Conservation (phyloP, 2,888 invertebrate genomes). For the Calephelis perditalis region DNA sequence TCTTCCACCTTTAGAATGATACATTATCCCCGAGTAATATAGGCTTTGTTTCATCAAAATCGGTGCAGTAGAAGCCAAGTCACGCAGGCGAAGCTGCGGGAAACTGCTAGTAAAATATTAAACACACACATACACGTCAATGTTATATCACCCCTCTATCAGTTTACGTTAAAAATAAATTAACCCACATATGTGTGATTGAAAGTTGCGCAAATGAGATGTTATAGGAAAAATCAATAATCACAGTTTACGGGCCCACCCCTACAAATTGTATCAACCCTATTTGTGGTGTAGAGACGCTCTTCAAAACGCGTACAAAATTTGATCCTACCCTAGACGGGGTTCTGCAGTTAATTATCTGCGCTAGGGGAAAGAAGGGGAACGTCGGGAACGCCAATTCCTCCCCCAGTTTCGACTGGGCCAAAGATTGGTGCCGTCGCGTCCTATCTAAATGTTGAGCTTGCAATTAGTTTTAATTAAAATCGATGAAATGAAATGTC, state of each 20-base stretch:
- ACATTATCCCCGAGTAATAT: too few species aligned
- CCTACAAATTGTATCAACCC: slow-evolving; percentile 68
- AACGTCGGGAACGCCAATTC: slow-evolving; percentile 58
- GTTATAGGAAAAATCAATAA: slow-evolving; percentile 68
- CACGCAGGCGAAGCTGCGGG: too few species aligned
- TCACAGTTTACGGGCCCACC: slow-evolving; percentile 68
- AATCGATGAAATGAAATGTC: slow-evolving; percentile 38
- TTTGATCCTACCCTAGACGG: slow-evolving; percentile 58
- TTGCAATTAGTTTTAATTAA: slow-evolving; percentile 73
- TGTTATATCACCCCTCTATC: too few species aligned
- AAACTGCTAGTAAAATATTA: too few species aligned
- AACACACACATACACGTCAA: too few species aligned
- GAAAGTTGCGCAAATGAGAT: slow-evolving; percentile 38
- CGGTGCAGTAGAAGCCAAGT: too few species aligned
- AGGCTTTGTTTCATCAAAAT: too few species aligned
- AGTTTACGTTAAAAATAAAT: too few species aligned
- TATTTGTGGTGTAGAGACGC: slow-evolving; percentile 48
- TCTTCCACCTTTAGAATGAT: too few species aligned
- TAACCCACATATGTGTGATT: slow-evolving; percentile 12
- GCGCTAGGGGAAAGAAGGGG: slow-evolving; percentile 55
- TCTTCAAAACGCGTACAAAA: slow-evolving; percentile 69
- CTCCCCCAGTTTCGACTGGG: slow-evolving; percentile 43
- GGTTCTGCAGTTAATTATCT: slow-evolving; percentile 75
- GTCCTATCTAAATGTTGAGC: slow-evolving; percentile 53
- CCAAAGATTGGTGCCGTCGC: slow-evolving; percentile 48